Evolutionary conservation across 2,888 invertebrate genomes (phyloP), one percentile per base, ranked within the genome.

Genomic region (Oeneis ivallda): DNA sequence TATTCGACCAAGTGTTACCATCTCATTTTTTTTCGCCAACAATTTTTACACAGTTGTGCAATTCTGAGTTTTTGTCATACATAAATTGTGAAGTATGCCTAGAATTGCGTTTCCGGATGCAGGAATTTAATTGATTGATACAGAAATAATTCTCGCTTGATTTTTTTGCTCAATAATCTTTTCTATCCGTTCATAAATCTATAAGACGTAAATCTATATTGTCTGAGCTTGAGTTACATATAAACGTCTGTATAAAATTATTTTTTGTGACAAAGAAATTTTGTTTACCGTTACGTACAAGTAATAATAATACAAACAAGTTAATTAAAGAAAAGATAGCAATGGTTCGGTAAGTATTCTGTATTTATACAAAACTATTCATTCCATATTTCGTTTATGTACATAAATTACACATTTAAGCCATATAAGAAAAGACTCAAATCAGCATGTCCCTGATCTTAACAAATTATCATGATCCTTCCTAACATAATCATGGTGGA

Each of bases 11-110:
- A 56, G 57, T 63, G 58, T 52, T 58, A 56, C 56, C 56, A 61
- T 64, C 70, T 64, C 59, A 64, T 67, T 62, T 73, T 72, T 69
- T 70, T 56, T n/a, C 19, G 13, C 11, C 13, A 19, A 34, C 10
- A 26, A 57, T 17, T 15, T 56, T 45, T 61, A 60, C 37, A 32
- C 37, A 54, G 53, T 61, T 53, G 41, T 53, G 53, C 43, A 52
- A 56, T 64, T 58, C 15, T 53, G 19, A 52, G 49, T 50, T 11
- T 43, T 19, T 26, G 47, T 63, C 56, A 41, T 49, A 19, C 56
- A 49, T 19, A 39, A 15, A 50, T 50, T 50, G 5, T 50, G 47
- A 50, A 8, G 10, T 19, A 17, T 49, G 19, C 11, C 49, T 49
- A 6, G 10, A 50, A 50, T 26, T 50, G 5, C 26, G 4, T 13